phyloP scores from a whole-genome alignment of 1,140 invertebrate genomes.

The Drosophila subobscura region DNA sequence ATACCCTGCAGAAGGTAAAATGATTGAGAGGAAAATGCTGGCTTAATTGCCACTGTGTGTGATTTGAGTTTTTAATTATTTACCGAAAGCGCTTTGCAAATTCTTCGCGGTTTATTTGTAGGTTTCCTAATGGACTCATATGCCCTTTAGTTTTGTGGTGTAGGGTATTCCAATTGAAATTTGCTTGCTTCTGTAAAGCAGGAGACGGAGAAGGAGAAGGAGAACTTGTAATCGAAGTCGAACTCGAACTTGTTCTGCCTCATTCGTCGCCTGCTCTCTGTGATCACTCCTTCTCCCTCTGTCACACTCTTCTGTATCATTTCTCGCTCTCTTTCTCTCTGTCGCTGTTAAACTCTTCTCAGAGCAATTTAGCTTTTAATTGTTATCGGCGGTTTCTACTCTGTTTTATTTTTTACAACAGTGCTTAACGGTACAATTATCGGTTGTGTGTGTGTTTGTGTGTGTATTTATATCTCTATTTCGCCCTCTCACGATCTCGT shows the following conservation, averaged over 20 bases:
- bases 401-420: constrained; percentile 52
- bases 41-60: constrained; percentile 3
- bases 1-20: constrained; percentile 13
- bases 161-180: constrained; percentile 6
- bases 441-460: constrained; percentile 13
- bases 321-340: not conserved
- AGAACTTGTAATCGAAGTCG: constrained; percentile 29
- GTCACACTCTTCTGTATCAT: not conserved
- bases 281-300: not conserved
- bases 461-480: constrained; percentile 21
- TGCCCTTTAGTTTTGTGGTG: not conserved
- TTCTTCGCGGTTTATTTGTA: too few relatives aligned
- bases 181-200: constrained; percentile 2
- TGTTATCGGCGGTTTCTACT: constrained; percentile 64
- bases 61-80: not conserved
- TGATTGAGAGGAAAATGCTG: not conserved
- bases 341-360: not conserved
- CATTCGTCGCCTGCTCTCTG: constrained; percentile 19
- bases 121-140: not conserved
- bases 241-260: constrained; percentile 51
- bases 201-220: constrained; percentile 10
- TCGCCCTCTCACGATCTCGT: not conserved
- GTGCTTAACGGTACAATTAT: constrained; percentile 70
- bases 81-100: not conserved
- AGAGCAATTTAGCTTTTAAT: constrained; percentile 57